Evolutionary conservation across 2,797 vertebrate species (phyloP), one percentile per base, ranked within the genome.

Genomic region (Syndactyla subalaris): DNA sequence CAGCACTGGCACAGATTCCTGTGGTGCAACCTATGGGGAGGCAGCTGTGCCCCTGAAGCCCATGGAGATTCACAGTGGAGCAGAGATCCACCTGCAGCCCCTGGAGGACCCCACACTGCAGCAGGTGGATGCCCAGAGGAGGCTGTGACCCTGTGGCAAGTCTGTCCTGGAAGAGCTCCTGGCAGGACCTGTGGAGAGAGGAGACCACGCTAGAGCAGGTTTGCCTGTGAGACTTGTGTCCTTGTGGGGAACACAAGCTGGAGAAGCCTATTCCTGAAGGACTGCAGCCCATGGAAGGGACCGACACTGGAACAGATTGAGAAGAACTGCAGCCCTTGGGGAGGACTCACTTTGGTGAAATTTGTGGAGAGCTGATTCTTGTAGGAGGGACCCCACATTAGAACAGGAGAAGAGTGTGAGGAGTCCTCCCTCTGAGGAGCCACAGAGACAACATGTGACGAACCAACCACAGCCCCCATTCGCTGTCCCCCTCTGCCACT

Each of bases 361-460:
- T 36, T 49, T 49, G 24, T 67, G 65, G 45, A 36, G 24, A 67
- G 21, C 65, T 29, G 24, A 67, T 21, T 67, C 45, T 19, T 3
- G 7, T 67, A 9, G 45, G n/a, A 49, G n/a, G 18, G 13, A 67
- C 24, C 9, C 18, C 45, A 29, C 5, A 4, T 3, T 20, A 45
- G 45, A 49, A 48, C 13, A 36, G 5, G 19, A 18, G 18, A 29
- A 21, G n/a, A 48, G n/a, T 36, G 24, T 49, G 45, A 36, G 26
- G 17, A 48, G 24, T 67, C 24, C 4, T 67, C 24, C 24, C 24
- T 14, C 13, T 67, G 45, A 36, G 45, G 13, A 67, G n/a, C 24
- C 4, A 2, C n/a, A 67, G n/a, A 27, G 45, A 29, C n/a, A 21
- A 27, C 0, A 1, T 14, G 18, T 48, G 43, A 34, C 10, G n/a